Base-by-base conservation (phyloP, 2,113 vertebrate genomes). In the Marmota monax region DNA sequence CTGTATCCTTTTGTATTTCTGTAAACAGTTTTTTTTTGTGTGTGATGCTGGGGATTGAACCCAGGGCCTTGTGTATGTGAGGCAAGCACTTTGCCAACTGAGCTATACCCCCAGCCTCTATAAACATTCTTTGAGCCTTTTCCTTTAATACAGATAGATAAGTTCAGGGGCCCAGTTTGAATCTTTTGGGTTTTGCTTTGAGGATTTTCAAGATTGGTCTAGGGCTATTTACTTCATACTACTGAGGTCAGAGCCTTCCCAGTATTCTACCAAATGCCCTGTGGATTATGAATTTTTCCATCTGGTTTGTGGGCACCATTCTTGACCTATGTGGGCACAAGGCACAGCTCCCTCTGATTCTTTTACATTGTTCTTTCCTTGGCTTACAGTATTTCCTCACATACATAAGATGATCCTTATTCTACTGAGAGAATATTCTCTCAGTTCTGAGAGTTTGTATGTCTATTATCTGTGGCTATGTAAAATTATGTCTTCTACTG, bases 1-100 rank as follows among this genome's bases (percentile, higher is more conserved):
- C 34, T 29, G 2, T 32, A 29, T 84, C 51, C 51, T 90, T 92
- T 85, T 82, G 32, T 74, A 16, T 95, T 94, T 78, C 61, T 95
- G 37, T 45, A 53, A 87, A 92, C 74, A 92, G 77, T 95, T 51
- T 51, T 11, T 51, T 11, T 51, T 2, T 2, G 48, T 2, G 48
- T 2, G 48, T 0, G 48, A 3, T 51, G 48, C 48, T 51, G 48
- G 48, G 48, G 48, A 51, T 51, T 13, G 48, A 51, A 13, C 48
- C 48, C 48, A 51, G 48, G 48, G 48, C 48, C 48, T 51, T 51
- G 48, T 51, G 48, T 51, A 51, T 51, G 48, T 13, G 12, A 51
- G 12, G 48, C 48, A 51, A 51, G 48, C 48, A 51, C 48, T 51
- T 13, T 51, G 12, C 48, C 48, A 51, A 51, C 48, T 51, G 48